A percentile compares a stretch with the other conserved stretches of the same genome.
These are phyloP conservation scores for Oreohelix idahoensis DNA, from an alignment of 1,140 invertebrate species.

Conservation along the genomic window DNA sequence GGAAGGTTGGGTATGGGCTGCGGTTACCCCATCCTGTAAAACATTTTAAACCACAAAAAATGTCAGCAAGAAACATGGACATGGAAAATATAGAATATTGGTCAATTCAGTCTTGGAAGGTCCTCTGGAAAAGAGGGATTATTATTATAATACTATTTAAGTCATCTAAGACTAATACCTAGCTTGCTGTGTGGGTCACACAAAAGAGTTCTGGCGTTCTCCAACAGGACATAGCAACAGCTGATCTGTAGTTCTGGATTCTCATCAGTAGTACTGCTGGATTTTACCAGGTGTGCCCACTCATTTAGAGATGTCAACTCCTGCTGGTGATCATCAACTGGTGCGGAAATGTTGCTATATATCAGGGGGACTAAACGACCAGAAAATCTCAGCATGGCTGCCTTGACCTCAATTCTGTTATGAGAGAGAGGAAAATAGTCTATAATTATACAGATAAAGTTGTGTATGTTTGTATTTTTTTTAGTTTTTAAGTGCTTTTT, in stretches of 20 bases:
- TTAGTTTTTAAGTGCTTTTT: too few relatives aligned
- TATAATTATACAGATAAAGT: neutral
- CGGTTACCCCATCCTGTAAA: too few relatives aligned
- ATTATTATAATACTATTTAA: too few relatives aligned
- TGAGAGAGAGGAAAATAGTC: neutral
- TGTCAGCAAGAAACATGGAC: too few relatives aligned
- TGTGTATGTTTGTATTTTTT: too few relatives aligned
- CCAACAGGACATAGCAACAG: slow-evolving; percentile 45
- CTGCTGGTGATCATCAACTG: neutral
- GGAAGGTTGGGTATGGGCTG: too few relatives aligned
- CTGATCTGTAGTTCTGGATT: slow-evolving; percentile 50
- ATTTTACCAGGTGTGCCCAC: slow-evolving; percentile 42
- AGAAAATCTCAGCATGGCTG: slow-evolving; percentile 35
- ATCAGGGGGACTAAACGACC: slow-evolving; percentile 10
- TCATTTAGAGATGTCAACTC: neutral
- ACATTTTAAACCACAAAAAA: too few relatives aligned
- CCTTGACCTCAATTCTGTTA: slow-evolving; percentile 43
- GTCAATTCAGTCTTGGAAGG: too few relatives aligned
- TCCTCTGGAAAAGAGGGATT: too few relatives aligned
- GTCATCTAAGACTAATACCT: slow-evolving; percentile 46
- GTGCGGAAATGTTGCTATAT: neutral
- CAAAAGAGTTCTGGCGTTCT: slow-evolving; percentile 50
- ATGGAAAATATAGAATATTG: too few relatives aligned
- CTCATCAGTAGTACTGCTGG: slow-evolving; percentile 48
- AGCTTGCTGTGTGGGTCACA: slow-evolving; percentile 46